Evolutionary conservation across 2,888 invertebrate species (phyloP).

Genomic region (Drosophila rubida): DNA sequence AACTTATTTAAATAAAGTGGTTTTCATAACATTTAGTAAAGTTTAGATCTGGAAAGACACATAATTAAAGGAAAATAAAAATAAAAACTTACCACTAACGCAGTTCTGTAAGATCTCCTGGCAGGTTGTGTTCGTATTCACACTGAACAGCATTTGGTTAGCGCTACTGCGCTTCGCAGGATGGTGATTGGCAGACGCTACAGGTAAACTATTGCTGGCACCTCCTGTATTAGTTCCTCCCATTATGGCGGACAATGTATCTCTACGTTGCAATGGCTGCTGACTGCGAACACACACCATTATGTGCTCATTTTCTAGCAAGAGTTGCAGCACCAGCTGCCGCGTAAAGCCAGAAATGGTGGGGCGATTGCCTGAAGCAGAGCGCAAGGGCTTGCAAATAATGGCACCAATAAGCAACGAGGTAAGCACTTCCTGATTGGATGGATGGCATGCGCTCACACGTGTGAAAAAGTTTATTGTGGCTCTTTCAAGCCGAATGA

Average conservation of each 20-base stretch:
- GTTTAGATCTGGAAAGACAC: too few species aligned
- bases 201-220: constrained; percentile 65
- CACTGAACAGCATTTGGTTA: constrained; percentile 89
- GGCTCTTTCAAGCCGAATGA: constrained; percentile 89
- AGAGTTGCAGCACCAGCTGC: constrained; percentile 92
- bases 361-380: constrained; percentile 55
- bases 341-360: constrained; percentile 94
- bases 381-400: constrained; percentile 60
- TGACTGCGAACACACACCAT: constrained; percentile 89
- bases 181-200: constrained; percentile 85
- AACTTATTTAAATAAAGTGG: too few species aligned
- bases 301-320: constrained; percentile 94
- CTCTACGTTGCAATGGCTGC: constrained; percentile 82
- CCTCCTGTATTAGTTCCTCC: constrained; percentile 35
- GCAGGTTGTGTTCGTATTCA: constrained; percentile 91
- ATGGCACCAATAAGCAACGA: constrained; percentile 87
- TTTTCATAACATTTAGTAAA: too few species aligned
- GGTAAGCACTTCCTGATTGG: constrained; percentile 93
- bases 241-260: constrained; percentile 69
- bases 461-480: constrained; percentile 93
- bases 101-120: constrained; percentile 90
- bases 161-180: constrained; percentile 91
- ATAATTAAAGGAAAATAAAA: background rate
- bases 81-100: constrained; percentile 83
- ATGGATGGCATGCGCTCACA: constrained; percentile 93